Evolutionary conservation across 1,140 invertebrate genomes (phyloP).

Genomic region (Drosophila persimilis): DNA sequence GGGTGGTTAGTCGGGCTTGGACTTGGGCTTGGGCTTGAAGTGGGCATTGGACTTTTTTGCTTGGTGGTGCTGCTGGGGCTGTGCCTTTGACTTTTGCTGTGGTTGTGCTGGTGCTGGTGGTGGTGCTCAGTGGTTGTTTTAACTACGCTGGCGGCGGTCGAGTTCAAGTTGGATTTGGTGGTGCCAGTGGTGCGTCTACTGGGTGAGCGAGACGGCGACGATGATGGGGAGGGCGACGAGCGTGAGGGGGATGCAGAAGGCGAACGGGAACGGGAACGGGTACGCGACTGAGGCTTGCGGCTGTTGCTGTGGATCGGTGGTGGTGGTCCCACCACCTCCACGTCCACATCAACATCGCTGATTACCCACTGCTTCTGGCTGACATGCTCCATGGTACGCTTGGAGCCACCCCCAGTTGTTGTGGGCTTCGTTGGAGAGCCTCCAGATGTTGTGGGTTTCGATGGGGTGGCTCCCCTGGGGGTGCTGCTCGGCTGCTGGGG

Average conservation of each 20-base stretch:
- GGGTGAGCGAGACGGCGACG: conserved; percentile 44
- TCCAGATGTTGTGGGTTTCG: too few species aligned
- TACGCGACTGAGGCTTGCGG: conserved; percentile 15
- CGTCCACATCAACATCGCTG: conserved; percentile 60
- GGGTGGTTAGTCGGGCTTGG: conserved; percentile 28
- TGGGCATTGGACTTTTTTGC: not conserved
- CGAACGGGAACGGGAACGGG: conserved; percentile 27
- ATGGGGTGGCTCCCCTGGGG: conserved; percentile 13
- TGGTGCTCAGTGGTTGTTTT: conserved; percentile 66
- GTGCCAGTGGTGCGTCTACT: conserved; percentile 38
- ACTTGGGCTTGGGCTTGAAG: conserved; percentile 29
- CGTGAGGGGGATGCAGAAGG: conserved; percentile 8
- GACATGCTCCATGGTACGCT: conserved; percentile 49
- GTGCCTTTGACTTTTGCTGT: conserved; percentile 26
- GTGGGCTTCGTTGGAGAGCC: not conserved
- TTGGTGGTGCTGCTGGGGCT: conserved; percentile 47
- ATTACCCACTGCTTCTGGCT: conserved; percentile 64
- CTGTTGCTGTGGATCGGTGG: conserved; percentile 13
- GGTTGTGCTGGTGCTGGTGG: conserved; percentile 50
- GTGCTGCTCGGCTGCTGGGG: conserved; percentile 11
- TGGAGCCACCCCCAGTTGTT: not conserved
- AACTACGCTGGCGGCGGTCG: conserved; percentile 34
- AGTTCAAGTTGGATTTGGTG: conserved; percentile 15
- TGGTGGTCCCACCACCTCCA: conserved; percentile 45
- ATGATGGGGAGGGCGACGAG: conserved; percentile 33